These are phyloP conservation scores for Eumeta japonica DNA, from an alignment of 1,140 invertebrate species.

Conservation along the genomic window DNA sequence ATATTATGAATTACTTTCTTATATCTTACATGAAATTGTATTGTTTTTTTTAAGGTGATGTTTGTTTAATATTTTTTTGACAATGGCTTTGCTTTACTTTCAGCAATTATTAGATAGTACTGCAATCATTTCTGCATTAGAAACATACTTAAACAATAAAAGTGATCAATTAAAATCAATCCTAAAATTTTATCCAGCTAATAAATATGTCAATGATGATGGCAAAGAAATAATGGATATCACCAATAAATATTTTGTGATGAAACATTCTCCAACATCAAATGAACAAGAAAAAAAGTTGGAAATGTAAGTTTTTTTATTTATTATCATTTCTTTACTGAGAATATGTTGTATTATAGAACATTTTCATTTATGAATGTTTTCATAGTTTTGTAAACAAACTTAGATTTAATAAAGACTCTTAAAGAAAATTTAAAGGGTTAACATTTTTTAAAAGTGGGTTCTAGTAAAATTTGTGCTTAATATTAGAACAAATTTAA, in stretches of 20 bases:
- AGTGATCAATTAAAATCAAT: conserved; percentile 67
- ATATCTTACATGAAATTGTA: too few relatives aligned
- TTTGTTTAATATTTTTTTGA: too few relatives aligned
- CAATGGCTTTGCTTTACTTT: conserved; percentile 36
- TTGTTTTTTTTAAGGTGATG: too few relatives aligned
- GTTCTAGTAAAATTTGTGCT: too few relatives aligned
- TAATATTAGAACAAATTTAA: too few relatives aligned
- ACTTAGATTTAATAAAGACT: too few relatives aligned
- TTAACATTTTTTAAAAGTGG: too few relatives aligned
- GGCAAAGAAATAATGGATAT: conserved; percentile 74
- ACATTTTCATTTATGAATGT: too few relatives aligned
- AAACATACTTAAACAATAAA: conserved; percentile 73
- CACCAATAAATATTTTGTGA: conserved; percentile 94
- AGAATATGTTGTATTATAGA: conserved; percentile 10
- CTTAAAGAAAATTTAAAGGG: too few relatives aligned
- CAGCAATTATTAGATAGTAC: conserved; percentile 91
- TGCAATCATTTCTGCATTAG: conserved; percentile 87
- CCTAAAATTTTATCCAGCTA: conserved; percentile 78
- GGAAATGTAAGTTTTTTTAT: conserved; percentile 63
- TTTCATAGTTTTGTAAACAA: too few relatives aligned
- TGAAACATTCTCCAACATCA: conserved; percentile 67
- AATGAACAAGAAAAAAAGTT: conserved; percentile 59
- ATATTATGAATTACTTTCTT: too few relatives aligned
- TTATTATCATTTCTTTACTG: not conserved
- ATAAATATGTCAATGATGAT: conserved; percentile 68